phyloP scores from a whole-genome alignment of 2,113 vertebrate species.

The Urocynchramus pylzowi region DNA sequence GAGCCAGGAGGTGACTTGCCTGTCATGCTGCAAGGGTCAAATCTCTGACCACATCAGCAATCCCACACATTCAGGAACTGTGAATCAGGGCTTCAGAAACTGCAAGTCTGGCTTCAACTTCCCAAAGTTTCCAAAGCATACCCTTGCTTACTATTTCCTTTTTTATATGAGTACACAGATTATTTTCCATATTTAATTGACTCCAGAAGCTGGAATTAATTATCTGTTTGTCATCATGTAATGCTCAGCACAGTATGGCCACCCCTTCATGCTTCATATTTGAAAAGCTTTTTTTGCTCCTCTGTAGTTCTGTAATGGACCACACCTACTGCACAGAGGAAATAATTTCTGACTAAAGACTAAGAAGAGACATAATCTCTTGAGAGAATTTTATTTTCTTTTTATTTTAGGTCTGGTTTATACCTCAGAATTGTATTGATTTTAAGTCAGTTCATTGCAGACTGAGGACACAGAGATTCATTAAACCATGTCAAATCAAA shows the following conservation, averaged over 20 bases:
- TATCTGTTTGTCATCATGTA: background rate
- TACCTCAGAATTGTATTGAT: background rate
- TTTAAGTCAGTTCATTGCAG: background rate
- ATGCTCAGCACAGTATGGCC: background rate
- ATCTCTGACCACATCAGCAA: conserved; percentile 17
- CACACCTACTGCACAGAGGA: background rate
- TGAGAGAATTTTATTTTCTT: background rate
- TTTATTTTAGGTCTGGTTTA: background rate
- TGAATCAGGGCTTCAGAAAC: conserved; percentile 22
- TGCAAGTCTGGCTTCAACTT: background rate
- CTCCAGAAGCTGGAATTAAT: background rate
- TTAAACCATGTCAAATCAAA: background rate
- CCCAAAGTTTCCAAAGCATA: conserved; percentile 1
- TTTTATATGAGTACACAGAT: background rate
- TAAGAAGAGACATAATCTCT: background rate
- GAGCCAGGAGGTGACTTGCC: background rate
- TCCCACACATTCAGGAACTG: conserved; percentile 4
- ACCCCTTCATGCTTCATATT: background rate
- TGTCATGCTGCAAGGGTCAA: background rate
- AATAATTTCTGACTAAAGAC: background rate
- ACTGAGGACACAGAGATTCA: background rate
- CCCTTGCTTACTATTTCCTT: background rate
- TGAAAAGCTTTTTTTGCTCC: background rate
- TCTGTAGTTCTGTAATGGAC: background rate
- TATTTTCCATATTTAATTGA: conserved; percentile 3